Base-by-base conservation (phyloP, 1,140 invertebrate genomes). In the Stenopsyche tienmushanensis region DNA sequence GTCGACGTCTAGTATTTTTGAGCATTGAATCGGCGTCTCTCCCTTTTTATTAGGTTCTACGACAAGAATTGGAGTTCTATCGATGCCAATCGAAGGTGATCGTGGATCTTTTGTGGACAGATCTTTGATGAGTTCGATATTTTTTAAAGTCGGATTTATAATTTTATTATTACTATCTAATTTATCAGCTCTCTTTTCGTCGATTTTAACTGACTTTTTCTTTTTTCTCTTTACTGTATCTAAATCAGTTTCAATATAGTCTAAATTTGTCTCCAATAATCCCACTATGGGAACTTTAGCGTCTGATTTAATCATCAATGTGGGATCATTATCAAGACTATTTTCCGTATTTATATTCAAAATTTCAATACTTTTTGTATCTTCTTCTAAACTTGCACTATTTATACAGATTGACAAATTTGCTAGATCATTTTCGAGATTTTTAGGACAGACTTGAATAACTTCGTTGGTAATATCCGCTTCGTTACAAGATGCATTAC, bases 181-280 rank as follows among this genome's bases (percentile, higher is more conserved):
- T 53, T 60, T 65, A 47, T 58, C 44, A 69, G 3, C 62, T 45
- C 45, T 50, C 18, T 47, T 24, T 9, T 13, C 47, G 24, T 25
- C 44, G 3, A 45, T 24, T 64, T 63, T 18, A 39, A 69, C 15
- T 45, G 70, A 66, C 45, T 72, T 67, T 71, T 73, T 71, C 67
- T 59, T 72, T 23, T 73, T 73, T 71, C 75, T 72, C 70, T 72
- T 71, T 59, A 69, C 72, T 7, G 75, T 72, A 55, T 71, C 71
- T 34, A 71, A 70, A 71, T 25, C 66, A 13, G 69, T 67, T 62
- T 81, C 78, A 21, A 76, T 57, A 76, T 75, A 81, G 50, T 81
- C 80, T 75, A 81, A 80, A 72, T 80, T 78, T 47, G 80, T 81
- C 74, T 81, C 79, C 58, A 81, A 71, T 39, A 81, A 72, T 1